These are phyloP conservation scores for Trissolcus japonicus DNA, from an alignment of 2,888 invertebrate genomes.

Conservation along the genomic window DNA sequence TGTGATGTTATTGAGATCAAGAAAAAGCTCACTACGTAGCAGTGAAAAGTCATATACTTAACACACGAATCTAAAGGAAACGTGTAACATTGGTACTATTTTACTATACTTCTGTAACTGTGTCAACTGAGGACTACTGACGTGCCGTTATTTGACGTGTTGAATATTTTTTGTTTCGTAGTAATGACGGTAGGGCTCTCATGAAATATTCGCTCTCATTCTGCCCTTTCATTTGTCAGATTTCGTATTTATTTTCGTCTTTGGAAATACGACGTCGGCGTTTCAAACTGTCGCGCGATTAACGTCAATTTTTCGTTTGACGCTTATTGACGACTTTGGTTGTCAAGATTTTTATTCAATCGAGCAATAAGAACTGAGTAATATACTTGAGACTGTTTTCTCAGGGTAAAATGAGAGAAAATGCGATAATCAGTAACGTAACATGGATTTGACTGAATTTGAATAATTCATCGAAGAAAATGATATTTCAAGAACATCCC, in stretches of 20 bases:
- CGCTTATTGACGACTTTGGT: slow-evolving; percentile 10
- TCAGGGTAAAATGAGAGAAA: too few relatives aligned
- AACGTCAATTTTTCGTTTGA: neutral
- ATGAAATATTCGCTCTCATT: slow-evolving; percentile 21
- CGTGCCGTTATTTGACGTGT: slow-evolving; percentile 40
- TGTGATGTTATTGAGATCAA: too few relatives aligned
- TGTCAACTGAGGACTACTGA: slow-evolving; percentile 46
- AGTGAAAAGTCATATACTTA: too few relatives aligned
- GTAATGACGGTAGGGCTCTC: slow-evolving; percentile 5
- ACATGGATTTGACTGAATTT: neutral
- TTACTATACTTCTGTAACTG: slow-evolving; percentile 24
- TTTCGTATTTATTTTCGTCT: slow-evolving; percentile 18
- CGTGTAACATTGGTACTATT: slow-evolving; percentile 25
- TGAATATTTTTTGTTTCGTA: slow-evolving; percentile 22
- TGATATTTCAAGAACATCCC: too few relatives aligned
- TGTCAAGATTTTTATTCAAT: neutral
- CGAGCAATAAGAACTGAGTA: too few relatives aligned
- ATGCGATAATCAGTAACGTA: slow-evolving; percentile 7
- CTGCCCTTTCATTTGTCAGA: slow-evolving; percentile 13
- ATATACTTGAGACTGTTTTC: too few relatives aligned
- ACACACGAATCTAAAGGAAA: slow-evolving; percentile 12
- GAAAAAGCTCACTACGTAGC: too few relatives aligned
- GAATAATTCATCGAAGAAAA: neutral
- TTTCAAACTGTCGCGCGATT: slow-evolving; percentile 8
- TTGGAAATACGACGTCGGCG: slow-evolving; percentile 10